phyloP scores from a whole-genome alignment of 2,888 invertebrate species.

The Cynaeus angustus region DNA sequence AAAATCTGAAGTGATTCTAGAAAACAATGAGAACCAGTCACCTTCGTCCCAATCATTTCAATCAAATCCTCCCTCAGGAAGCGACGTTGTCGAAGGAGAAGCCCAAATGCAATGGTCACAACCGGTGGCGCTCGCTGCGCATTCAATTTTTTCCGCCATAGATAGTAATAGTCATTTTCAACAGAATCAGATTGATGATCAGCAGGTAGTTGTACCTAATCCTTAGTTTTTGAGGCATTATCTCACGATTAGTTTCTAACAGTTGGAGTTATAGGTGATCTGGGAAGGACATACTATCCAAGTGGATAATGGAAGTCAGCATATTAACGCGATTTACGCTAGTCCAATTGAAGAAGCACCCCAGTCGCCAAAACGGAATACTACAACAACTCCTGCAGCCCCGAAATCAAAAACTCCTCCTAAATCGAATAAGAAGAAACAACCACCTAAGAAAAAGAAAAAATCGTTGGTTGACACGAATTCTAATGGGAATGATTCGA shows the following conservation, averaged over 20 bases:
- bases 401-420: conserved; percentile 69
- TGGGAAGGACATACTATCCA: conserved; percentile 81
- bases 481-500: conserved; percentile 73
- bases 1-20: conserved; percentile 69
- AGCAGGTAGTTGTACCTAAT: conserved; percentile 65
- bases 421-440: conserved; percentile 68
- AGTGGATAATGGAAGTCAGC: conserved; percentile 72
- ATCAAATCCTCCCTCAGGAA: conserved; percentile 59
- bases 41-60: conserved; percentile 65
- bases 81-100: conserved; percentile 65
- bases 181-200: conserved; percentile 68
- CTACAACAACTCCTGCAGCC: conserved; percentile 36
- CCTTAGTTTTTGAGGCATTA: conserved; percentile 19
- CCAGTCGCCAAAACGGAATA: conserved; percentile 54
- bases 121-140: conserved; percentile 73
- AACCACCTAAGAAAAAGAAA: conserved; percentile 72
- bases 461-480: conserved; percentile 70
- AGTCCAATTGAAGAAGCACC: conserved; percentile 57
- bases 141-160: conserved; percentile 69
- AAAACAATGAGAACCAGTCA: conserved; percentile 62
- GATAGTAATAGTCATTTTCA: conserved; percentile 68
- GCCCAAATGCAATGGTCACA: conserved; percentile 78
- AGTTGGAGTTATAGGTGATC: conserved; percentile 72
- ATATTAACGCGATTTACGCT: conserved; percentile 67
- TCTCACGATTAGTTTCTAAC: conserved; percentile 1